Evolutionary conservation across 2,888 invertebrate genomes (phyloP).

Genomic region (Aspidapion aeneum): DNA sequence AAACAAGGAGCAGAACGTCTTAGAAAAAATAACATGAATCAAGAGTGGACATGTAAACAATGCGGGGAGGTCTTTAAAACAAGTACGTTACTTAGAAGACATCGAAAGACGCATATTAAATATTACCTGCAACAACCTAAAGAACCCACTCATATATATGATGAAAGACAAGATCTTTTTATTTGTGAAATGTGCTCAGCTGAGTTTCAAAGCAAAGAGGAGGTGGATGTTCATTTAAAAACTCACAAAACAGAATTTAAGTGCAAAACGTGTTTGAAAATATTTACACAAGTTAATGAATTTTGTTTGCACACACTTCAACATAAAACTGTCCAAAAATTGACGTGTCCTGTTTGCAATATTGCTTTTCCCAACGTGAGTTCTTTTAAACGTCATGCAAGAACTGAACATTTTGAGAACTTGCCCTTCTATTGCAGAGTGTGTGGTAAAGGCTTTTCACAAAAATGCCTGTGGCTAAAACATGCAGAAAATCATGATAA

Average conservation of each 20-base stretch:
- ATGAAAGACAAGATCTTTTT: slow-evolving; percentile 33
- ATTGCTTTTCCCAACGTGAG: slow-evolving; percentile 32
- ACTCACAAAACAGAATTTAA: slow-evolving; percentile 46
- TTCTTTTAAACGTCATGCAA: slow-evolving; percentile 51
- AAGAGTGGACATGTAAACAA: too few species aligned
- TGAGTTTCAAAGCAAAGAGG: slow-evolving; percentile 31
- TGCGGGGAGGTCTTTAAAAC: too few species aligned
- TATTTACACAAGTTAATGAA: slow-evolving; percentile 39
- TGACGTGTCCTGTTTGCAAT: slow-evolving; percentile 40
- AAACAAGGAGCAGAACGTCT: too few species aligned
- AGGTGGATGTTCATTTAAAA: slow-evolving; percentile 34
- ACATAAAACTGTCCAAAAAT: slow-evolving; percentile 37
- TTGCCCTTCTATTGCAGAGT: slow-evolving; percentile 32
- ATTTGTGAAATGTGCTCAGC: slow-evolving; percentile 38
- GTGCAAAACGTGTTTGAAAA: slow-evolving; percentile 38
- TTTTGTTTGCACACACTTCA: slow-evolving; percentile 39
- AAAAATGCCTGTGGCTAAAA: too few species aligned
- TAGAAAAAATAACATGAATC: too few species aligned
- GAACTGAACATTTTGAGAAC: slow-evolving; percentile 50
- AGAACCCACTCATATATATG: too few species aligned
- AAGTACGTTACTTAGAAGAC: too few species aligned
- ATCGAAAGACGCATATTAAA: too few species aligned
- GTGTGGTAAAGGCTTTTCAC: slow-evolving; percentile 34
- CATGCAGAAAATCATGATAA: slow-evolving; percentile 34
- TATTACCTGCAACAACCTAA: too few species aligned